Evolutionary conservation across 2,888 invertebrate species (phyloP).

Genomic region (Yponomeuta malinellus): DNA sequence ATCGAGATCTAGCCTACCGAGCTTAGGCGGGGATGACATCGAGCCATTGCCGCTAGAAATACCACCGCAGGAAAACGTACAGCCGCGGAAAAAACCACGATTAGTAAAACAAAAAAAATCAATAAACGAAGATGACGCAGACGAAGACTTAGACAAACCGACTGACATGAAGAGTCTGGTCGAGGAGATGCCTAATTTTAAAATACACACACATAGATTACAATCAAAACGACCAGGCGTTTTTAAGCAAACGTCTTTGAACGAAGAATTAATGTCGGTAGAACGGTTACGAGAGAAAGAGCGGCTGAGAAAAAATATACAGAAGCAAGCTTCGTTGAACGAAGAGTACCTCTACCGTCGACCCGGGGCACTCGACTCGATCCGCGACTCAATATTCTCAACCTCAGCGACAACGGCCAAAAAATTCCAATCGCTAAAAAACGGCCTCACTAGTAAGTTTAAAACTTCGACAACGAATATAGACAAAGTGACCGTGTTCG

Average conservation of each 20-base stretch:
- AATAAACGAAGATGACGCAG: conserved; percentile 83
- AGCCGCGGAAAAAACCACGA: conserved; percentile 81
- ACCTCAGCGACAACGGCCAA: conserved; percentile 82
- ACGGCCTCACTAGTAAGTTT: conserved; percentile 88
- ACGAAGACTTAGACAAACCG: conserved; percentile 78
- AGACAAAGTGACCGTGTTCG: conserved; percentile 90
- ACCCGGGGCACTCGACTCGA: conserved; percentile 79
- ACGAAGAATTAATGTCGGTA: conserved; percentile 92
- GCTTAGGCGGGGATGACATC: conserved; percentile 69
- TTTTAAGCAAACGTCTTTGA: conserved; percentile 89
- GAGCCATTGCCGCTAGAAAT: conserved; percentile 41
- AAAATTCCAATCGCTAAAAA: conserved; percentile 85
- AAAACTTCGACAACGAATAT: conserved; percentile 89
- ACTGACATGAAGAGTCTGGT: conserved; percentile 82
- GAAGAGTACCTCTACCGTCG: conserved; percentile 87
- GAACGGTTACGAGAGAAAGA: conserved; percentile 90
- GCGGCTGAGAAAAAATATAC: conserved; percentile 86
- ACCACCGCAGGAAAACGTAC: conserved; percentile 44
- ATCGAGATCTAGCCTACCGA: conserved; percentile 85
- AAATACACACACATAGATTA: conserved; percentile 64
- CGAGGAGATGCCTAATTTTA: conserved; percentile 80
- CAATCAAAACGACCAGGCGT: conserved; percentile 76
- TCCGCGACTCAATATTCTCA: conserved; percentile 84
- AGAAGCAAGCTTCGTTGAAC: conserved; percentile 91
- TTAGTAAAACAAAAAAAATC: conserved; percentile 92